Evolutionary conservation across 2,113 vertebrate species (phyloP).

Genomic region (Nerophis lumbriciformis): DNA sequence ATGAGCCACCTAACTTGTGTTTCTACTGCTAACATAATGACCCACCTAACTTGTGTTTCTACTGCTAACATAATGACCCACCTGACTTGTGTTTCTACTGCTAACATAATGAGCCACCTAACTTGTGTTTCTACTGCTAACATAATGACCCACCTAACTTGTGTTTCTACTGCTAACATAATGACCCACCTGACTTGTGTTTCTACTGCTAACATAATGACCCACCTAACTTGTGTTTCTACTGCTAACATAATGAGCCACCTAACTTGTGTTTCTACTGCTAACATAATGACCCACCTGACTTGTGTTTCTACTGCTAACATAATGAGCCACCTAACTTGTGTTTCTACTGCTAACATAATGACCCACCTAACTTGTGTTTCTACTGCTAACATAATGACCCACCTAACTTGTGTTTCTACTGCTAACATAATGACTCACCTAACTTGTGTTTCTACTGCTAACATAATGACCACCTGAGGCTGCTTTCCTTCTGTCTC

Average conservation of each 20-base stretch:
- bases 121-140: neutral
- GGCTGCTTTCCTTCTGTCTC: neutral
- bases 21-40: neutral
- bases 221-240: neutral
- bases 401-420: neutral
- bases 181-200: neutral
- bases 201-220: neutral
- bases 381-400: neutral
- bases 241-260: neutral
- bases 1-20: neutral
- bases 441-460: too few species aligned
- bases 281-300: neutral
- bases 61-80: neutral
- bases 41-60: neutral
- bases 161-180: neutral
- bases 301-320: neutral
- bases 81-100: neutral
- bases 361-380: neutral
- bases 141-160: neutral
- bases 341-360: neutral
- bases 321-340: neutral
- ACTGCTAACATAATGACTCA: neutral
- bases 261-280: neutral
- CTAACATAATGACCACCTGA: conserved; percentile 1
- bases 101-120: neutral